Conservation (phyloP, 2,888 invertebrate species). For the Erynnis tages region DNA sequence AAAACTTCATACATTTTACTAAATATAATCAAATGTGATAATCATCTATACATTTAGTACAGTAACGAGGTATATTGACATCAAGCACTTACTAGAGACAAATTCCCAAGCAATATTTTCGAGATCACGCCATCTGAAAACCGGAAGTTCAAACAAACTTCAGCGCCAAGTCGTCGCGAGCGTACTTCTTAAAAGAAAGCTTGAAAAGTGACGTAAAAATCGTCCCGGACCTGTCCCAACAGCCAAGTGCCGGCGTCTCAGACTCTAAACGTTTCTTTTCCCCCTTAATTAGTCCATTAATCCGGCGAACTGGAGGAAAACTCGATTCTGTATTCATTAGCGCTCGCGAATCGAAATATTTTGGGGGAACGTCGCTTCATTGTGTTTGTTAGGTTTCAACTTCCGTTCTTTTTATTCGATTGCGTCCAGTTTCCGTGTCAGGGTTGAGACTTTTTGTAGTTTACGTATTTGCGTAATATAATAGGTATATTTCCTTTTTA, state of each 20-base stretch:
- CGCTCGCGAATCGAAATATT: conserved; percentile 33
- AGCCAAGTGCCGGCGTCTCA: conserved; percentile 49
- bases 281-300: conserved; percentile 75
- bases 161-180: conserved; percentile 44
- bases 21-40: too few relatives aligned
- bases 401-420: not conserved
- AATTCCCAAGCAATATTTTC: too few relatives aligned
- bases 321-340: conserved; percentile 36
- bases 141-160: not conserved
- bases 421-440: not conserved
- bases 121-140: too few relatives aligned
- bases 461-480: not conserved
- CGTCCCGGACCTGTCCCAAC: conserved; percentile 74
- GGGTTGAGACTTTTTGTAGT: not conserved
- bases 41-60: too few relatives aligned
- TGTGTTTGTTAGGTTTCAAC: conserved; percentile 34
- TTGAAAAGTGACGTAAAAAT: conserved; percentile 78
- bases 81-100: too few relatives aligned
- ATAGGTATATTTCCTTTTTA: not conserved
- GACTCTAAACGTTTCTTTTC: conserved; percentile 50
- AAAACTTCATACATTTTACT: too few relatives aligned
- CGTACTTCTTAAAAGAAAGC: conserved; percentile 49
- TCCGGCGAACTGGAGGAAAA: conserved; percentile 41
- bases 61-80: too few relatives aligned
- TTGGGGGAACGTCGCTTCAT: conserved; percentile 23